Percentiles rank a stretch among this genome's conserved stretches.
phyloP scores from a whole-genome alignment of 2,888 invertebrate species.

The Noctua janthe region DNA sequence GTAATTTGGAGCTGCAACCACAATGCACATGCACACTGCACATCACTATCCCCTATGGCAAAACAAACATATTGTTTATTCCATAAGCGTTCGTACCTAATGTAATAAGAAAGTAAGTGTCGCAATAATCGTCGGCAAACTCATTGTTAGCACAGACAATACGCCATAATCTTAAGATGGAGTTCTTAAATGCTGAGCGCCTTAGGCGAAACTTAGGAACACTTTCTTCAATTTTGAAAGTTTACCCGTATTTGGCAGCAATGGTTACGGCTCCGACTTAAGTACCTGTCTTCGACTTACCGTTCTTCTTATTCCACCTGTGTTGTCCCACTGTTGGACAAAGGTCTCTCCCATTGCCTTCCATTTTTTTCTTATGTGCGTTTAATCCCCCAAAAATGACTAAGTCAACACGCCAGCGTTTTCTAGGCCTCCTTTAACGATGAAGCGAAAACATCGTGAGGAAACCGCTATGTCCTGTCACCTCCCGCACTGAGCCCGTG shows the following conservation, averaged over 20 bases:
- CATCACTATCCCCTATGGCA: slow-evolving; percentile 16
- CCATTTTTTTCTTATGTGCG: neutral
- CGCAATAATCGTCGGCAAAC: slow-evolving; percentile 60
- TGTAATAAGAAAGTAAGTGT: slow-evolving; percentile 67
- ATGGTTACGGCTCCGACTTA: neutral
- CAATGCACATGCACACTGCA: slow-evolving; percentile 43
- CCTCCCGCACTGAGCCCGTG: neutral
- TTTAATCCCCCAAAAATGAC: neutral
- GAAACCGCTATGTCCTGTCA: neutral
- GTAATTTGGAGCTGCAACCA: slow-evolving; percentile 26
- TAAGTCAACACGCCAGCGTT: neutral
- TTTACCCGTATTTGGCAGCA: slow-evolving; percentile 57
- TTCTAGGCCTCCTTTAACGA: neutral
- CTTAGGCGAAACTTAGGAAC: slow-evolving; percentile 55
- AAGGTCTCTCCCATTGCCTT: neutral
- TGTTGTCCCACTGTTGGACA: neutral
- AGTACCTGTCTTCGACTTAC: no score
- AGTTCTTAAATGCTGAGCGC: slow-evolving; percentile 56
- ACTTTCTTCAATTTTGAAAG: slow-evolving; percentile 68
- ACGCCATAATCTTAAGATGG: slow-evolving; percentile 72
- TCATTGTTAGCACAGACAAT: slow-evolving; percentile 74
- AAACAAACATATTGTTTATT: slow-evolving; percentile 33
- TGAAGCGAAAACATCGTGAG: neutral
- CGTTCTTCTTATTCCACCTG: neutral
- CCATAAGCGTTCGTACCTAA: slow-evolving; percentile 44